Evolutionary conservation across 2,888 invertebrate genomes (phyloP).

Genomic region (Thyatira batis): DNA sequence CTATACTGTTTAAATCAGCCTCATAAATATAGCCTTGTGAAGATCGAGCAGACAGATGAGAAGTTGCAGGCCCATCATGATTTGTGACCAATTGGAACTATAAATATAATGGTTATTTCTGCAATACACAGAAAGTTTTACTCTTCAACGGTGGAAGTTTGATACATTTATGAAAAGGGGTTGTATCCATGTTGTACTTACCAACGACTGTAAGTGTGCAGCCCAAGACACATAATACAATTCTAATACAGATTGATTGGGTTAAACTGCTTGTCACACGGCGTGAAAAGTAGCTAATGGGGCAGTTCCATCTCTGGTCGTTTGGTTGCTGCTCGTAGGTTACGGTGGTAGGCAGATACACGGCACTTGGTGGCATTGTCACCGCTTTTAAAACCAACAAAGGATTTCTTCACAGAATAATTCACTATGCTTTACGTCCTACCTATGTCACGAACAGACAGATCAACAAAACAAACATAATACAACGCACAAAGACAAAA

Average conservation of each 20-base stretch:
- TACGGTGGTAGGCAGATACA: constrained; percentile 90
- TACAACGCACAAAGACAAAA: too few relatives aligned
- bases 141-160: too few relatives aligned
- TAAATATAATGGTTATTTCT: too few relatives aligned
- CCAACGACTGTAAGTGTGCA: constrained; percentile 72
- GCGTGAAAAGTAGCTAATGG: constrained; percentile 80
- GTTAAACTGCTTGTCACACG: constrained; percentile 76
- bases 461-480: constrained; percentile 11
- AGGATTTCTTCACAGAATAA: constrained; percentile 12
- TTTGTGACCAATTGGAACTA: too few relatives aligned
- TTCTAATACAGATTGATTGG: constrained; percentile 66
- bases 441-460: constrained; percentile 22
- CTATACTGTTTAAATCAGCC: too few relatives aligned
- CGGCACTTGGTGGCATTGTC: constrained; percentile 87
- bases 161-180: not conserved
- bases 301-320: constrained; percentile 81
- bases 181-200: constrained; percentile 39
- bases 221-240: constrained; percentile 69
- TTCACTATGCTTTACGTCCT: too few relatives aligned
- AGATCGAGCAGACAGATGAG: too few relatives aligned
- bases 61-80: too few relatives aligned
- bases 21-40: too few relatives aligned
- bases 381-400: constrained; percentile 29
- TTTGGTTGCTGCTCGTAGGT: constrained; percentile 86
- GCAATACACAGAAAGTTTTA: too few relatives aligned